These are phyloP conservation scores for Sturmia bella DNA, from an alignment of 2,888 invertebrate genomes.

Conservation along the genomic window DNA sequence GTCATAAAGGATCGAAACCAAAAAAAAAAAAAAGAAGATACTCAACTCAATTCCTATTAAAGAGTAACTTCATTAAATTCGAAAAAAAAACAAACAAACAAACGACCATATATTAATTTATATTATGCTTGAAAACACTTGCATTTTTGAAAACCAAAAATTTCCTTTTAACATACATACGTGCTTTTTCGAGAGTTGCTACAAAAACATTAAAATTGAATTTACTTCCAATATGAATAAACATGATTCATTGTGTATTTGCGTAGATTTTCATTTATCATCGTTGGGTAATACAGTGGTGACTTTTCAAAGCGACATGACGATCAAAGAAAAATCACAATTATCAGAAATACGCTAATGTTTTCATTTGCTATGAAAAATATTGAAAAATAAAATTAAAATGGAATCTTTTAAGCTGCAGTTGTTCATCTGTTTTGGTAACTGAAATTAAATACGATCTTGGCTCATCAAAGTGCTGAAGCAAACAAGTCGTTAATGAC, in stretches of 20 bases:
- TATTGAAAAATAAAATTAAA: background rate
- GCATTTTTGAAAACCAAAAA: conserved; percentile 33
- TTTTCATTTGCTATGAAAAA: conserved; percentile 18
- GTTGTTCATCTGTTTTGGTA: conserved; percentile 26
- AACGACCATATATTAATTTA: background rate
- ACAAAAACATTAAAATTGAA: conserved; percentile 35
- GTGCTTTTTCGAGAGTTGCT: conserved; percentile 22
- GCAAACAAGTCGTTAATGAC: conserved; percentile 31
- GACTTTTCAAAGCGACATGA: conserved; percentile 32
- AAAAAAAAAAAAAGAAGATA: background rate
- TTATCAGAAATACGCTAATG: conserved; percentile 63
- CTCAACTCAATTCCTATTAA: conserved; percentile 48
- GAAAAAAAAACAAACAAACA: background rate
- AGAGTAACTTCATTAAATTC: conserved; percentile 40
- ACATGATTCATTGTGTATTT: conserved; percentile 54
- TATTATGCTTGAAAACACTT: conserved; percentile 41
- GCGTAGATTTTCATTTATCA: background rate
- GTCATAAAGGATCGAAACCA: conserved; percentile 30
- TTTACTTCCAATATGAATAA: conserved; percentile 50
- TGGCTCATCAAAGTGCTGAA: conserved; percentile 31
- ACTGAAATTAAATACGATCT: conserved; percentile 9
- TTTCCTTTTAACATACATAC: conserved; percentile 54
- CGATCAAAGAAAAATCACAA: conserved; percentile 46
- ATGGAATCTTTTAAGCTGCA: background rate
- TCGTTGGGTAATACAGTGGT: conserved; percentile 45